Base-by-base conservation (phyloP, 2,797 vertebrate species). In the Pipistrellus pipistrellus region DNA sequence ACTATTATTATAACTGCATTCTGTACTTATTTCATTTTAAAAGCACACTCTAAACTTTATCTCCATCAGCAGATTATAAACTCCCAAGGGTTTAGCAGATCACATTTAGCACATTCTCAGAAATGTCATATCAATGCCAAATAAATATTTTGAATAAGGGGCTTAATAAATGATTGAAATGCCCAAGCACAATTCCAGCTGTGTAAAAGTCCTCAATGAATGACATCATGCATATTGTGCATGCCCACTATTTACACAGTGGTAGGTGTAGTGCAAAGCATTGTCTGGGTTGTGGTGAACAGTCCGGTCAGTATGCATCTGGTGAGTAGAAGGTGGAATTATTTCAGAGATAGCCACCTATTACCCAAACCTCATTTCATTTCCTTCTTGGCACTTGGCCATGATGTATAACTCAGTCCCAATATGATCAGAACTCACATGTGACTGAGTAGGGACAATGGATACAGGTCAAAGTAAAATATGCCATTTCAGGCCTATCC, bases 111-210 rank as follows among this genome's bases (percentile, higher is more conserved):
- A 57, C 46, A 81, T 46, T 4, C 46, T 23, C 20, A 57, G 38
- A 69, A 59, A 78, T 71, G 4, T 12, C 35, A 30, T 41, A 48
- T 48, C 46, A 80, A 73, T 80, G 73, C 11, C 55, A 88, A 64
- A 77, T 62, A 23, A 91, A 78, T 64, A 66, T 84, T 83, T 32
- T 92, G n/a, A 66, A 66, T 84, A 21, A 87, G 76, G 9, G 23
- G 51, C 21, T 69, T 81, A 57, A 91, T 41, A 12, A 87, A 80
- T 68, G 21, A 46, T 35, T 21, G 18, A 88, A 78, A 55, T 3
- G 17, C 71, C 55, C 72, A 46, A 80, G 53, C 30, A 88, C 4
- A 27, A n/a, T 57, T n/a, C 2, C 68, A 73, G 53, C 53, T 23
- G 66, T 41, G 14, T 78, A 73, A 21, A 75, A 72, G 17, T 25